Base-by-base conservation (phyloP, 2,888 invertebrate genomes). In the Conus canariensis region DNA sequence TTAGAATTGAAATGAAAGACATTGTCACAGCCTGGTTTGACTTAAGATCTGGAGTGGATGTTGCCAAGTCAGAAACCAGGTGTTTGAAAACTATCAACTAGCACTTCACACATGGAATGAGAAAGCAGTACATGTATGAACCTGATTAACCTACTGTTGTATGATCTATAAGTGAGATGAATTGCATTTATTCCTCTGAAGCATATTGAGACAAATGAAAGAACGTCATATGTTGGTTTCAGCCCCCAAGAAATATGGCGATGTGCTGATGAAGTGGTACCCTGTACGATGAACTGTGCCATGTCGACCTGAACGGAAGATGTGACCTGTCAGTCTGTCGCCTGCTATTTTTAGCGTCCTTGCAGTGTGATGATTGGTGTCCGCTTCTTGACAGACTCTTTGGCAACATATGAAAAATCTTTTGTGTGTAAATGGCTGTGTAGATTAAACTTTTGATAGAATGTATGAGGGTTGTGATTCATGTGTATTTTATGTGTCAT, bases 211-310 rank as follows among this genome's bases (percentile, higher is more conserved):
- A 77, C 30, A 12, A 45, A 45, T 45, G 12, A 30, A 8, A 12
- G 9, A 6, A 30, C 9, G 25, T 7, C 30, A 3, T 60, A 22
- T 64, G 70, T 87, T 86, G 30, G 22, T 22, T 88, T 60, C 90
- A 91, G 92, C 77, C 45, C 90, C 90, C 45, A 91, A 91, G 90
- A 91, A 90, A 83, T 93, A 88, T 56, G 90, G 89, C 67, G 92
- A 93, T 77, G 89, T 92, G n/a, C 80, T 93, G 58, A 56, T 86
- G 70, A 45, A 64, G 60, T 93, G 92, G 92, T 58, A 85, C 22
- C 91, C 92, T 87, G 70, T 85, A 74, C 86, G 92, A 88, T 92
- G 85, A 87, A 22, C n/a, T 60, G 25, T 25, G 14, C 19, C 58
- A 58, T 3, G 30, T 25, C 14, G 9, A 30, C 19, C 5, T 30